phyloP scores from a whole-genome alignment of 2,113 vertebrate genomes.

The Erythrolamprus reginae region DNA sequence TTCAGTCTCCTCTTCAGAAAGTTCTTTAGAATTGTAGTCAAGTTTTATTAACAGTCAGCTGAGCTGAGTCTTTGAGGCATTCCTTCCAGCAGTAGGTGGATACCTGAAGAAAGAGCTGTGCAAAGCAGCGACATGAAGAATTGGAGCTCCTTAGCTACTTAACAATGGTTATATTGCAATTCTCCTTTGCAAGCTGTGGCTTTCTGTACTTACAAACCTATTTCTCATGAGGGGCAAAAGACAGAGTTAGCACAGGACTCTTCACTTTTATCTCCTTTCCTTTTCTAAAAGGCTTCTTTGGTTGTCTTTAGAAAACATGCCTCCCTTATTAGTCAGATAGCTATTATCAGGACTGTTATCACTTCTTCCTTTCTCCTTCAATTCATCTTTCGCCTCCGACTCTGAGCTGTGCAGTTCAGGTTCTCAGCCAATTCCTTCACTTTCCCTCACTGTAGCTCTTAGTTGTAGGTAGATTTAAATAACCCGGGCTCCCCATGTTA shows the following conservation, averaged over 20 bases:
- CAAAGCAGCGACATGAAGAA: not conserved
- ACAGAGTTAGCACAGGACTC: not conserved
- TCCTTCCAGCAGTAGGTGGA: not conserved
- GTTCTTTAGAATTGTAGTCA: not conserved
- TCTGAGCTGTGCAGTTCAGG: not conserved
- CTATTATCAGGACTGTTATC: not conserved
- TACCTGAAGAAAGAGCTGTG: not conserved
- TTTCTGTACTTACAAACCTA: not conserved
- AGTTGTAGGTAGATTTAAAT: not conserved
- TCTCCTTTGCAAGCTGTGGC: not conserved
- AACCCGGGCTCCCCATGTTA: not conserved
- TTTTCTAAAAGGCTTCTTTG: not conserved
- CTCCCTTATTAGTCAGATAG: not conserved
- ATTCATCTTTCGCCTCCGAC: not conserved
- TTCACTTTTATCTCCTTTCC: not conserved
- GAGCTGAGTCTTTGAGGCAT: not conserved
- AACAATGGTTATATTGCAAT: not conserved
- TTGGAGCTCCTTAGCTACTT: not conserved
- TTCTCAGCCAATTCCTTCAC: not conserved
- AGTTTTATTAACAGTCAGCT: not conserved
- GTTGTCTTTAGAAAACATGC: not conserved
- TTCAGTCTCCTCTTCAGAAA: not conserved
- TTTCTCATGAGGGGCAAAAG: not conserved
- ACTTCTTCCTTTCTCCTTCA: not conserved
- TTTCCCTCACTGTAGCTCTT: not conserved